phyloP scores from a whole-genome alignment of 2,113 vertebrate species.

The Dromaius novaehollandiae region DNA sequence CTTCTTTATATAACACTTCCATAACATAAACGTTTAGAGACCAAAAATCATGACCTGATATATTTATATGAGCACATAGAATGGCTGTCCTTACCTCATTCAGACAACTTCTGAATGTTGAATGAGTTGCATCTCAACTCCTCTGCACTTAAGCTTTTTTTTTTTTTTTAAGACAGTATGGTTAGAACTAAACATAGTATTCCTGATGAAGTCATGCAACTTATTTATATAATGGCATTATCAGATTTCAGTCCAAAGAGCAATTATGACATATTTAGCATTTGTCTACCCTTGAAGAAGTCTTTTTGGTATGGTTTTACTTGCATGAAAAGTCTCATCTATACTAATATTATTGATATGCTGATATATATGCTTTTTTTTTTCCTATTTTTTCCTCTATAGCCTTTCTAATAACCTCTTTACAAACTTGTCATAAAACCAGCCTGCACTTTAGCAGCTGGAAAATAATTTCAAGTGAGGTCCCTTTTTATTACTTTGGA shows the following conservation, averaged over 20 bases:
- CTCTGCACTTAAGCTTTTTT: background rate
- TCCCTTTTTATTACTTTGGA: background rate
- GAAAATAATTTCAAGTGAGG: background rate
- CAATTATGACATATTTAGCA: slow-evolving; percentile 59
- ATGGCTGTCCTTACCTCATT: slow-evolving; percentile 29
- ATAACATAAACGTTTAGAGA: background rate
- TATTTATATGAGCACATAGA: background rate
- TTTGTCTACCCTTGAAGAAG: slow-evolving; percentile 53
- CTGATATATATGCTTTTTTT: background rate
- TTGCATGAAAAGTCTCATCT: background rate
- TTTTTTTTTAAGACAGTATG: background rate
- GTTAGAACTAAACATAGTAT: slow-evolving; percentile 59
- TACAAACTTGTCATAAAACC: background rate
- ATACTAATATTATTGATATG: background rate
- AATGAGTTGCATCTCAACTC: background rate
- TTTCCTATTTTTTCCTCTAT: background rate
- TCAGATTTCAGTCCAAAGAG: slow-evolving; percentile 57
- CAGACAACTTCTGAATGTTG: background rate
- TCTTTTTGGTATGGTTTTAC: background rate
- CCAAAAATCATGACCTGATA: background rate
- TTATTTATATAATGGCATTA: slow-evolving; percentile 62
- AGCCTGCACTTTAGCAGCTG: background rate
- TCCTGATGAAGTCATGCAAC: slow-evolving; percentile 54
- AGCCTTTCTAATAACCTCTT: background rate
- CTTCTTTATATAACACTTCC: background rate